Evolutionary conservation across 2,113 vertebrate species (phyloP), one percentile per base, ranked within the genome.

Genomic region (Leptobrachium ailaonicum): DNA sequence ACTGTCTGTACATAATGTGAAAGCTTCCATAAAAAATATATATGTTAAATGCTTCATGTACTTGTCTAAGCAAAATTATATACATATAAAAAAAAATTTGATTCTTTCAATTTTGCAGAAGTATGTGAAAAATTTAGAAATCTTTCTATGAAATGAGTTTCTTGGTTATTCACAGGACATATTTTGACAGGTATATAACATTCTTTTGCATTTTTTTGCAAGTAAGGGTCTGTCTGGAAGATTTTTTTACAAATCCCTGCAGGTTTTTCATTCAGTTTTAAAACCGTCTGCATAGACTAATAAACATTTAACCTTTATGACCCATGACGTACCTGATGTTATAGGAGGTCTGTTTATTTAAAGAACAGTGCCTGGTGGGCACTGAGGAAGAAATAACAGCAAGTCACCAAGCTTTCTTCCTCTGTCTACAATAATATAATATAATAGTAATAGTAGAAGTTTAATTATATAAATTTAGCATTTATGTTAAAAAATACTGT

Each of bases 341-440:
- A 85, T 75, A 84, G 75, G 66, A 86, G 42, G 10, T 41, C 41
- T 89, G 82, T 88, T 89, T 87, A 88, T 83, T 85, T 85, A 85
- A 74, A 82, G 44, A 85, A 64, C 71, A 76, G 6, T 63, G 8
- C 47, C 4, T 8, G 8, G 47, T 50, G 47, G 47, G 47, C 47
- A 5, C 47, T 50, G 47, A 50, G 47, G 4, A 50, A 4, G 8
- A 50, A 32, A 32, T 32, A 32, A 32, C 20, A 32, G 20, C 20
- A 32, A 32, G 20, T 32, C 20, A 32, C 20, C 20, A 32, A 32
- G 20, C 20, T 32, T 32, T 32, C 20, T 32, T 32, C 20, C 20
- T 32, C 20, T 32, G 20, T 32, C 20, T 32, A 32, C 20, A 32
- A 32, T 32, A 32, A 32, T 32, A 32, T 32, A 32, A 1, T 32